Conservation (phyloP, 2,888 invertebrate species). For the Cheilosia scutellata region DNA sequence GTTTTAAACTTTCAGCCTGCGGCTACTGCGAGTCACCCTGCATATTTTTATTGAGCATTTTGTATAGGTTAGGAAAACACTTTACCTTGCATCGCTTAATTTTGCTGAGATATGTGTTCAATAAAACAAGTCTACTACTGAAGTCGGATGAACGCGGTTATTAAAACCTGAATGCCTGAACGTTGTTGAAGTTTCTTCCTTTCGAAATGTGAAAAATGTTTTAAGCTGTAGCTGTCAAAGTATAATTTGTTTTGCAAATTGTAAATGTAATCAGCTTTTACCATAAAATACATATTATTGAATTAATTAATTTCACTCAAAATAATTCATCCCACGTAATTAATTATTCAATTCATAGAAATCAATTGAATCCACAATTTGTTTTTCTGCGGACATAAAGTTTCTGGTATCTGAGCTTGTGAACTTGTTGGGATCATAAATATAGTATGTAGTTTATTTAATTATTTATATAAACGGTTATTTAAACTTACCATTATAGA, state of each 20-base stretch:
- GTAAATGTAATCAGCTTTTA: background rate
- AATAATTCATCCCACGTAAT: background rate
- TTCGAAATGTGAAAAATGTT: background rate
- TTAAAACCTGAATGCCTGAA: background rate
- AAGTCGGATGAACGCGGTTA: too few relatives aligned
- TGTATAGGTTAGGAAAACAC: too few relatives aligned
- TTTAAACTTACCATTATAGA: constrained; percentile 5
- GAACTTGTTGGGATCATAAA: constrained; percentile 60
- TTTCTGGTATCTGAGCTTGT: constrained; percentile 78
- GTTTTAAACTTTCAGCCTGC: too few relatives aligned
- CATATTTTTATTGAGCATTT: too few relatives aligned
- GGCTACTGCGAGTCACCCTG: too few relatives aligned
- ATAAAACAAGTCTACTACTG: too few relatives aligned
- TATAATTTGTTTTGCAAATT: background rate
- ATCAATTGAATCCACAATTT: too few relatives aligned
- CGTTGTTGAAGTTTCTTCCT: background rate
- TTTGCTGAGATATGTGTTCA: too few relatives aligned
- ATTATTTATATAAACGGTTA: constrained; percentile 9
- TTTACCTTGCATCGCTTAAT: too few relatives aligned
- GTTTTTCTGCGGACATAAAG: background rate
- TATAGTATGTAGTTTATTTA: background rate
- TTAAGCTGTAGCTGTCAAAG: background rate
- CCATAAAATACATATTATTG: background rate
- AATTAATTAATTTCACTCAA: background rate
- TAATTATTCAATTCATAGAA: background rate